Evolutionary conservation across 2,888 invertebrate genomes (phyloP).

Genomic region (Reticulitermes lucifugus): DNA sequence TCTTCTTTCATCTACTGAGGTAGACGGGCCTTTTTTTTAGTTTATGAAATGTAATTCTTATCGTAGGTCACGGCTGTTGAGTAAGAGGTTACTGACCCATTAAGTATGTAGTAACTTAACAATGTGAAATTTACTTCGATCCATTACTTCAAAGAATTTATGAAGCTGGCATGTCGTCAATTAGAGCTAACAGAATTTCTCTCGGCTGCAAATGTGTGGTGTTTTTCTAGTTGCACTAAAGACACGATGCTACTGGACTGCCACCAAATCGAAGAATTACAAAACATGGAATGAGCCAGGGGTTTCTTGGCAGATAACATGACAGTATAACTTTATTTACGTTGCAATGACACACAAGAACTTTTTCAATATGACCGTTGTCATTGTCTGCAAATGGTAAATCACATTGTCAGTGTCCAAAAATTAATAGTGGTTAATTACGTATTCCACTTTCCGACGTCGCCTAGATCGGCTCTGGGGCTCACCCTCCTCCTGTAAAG

Average conservation of each 20-base stretch:
- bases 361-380: neutral
- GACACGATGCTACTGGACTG: neutral
- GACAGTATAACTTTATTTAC: neutral
- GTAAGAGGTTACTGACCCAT: neutral
- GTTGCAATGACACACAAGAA: neutral
- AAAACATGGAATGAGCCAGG: neutral
- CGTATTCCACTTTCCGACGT: no score
- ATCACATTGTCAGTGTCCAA: no score
- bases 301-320: neutral
- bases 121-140: neutral
- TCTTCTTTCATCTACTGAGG: neutral
- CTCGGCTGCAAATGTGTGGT: neutral
- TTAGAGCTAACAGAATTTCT: neutral
- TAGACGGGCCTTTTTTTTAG: neutral
- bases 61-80: neutral
- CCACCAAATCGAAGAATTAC: neutral
- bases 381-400: no score
- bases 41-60: conserved; percentile 12
- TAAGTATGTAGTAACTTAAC: neutral
- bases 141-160: neutral
- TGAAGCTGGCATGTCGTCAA: neutral
- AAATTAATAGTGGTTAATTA: no score
- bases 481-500: no score
- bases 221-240: neutral
- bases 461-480: no score